phyloP scores from a whole-genome alignment of 2,113 vertebrate species.

The Pluvianellus socialis region DNA sequence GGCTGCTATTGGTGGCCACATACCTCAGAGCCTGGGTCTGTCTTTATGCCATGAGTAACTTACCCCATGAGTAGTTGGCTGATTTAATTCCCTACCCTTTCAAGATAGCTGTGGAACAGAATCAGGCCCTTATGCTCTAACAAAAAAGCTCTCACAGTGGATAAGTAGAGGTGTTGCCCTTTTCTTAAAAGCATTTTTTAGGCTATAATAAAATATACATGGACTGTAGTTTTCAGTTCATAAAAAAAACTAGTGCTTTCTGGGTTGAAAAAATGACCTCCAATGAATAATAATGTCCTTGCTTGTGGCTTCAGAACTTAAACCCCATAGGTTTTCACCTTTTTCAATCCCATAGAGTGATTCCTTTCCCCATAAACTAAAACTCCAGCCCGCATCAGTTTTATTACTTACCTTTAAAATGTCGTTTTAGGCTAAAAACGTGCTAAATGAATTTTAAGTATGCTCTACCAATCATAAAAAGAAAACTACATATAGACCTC shows the following conservation, averaged over 20 bases:
- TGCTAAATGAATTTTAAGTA: neutral
- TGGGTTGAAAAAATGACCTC: neutral
- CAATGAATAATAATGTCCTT: conserved; percentile 1
- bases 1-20: neutral
- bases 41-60: neutral
- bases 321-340: neutral
- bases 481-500: neutral
- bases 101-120: neutral
- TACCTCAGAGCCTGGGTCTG: neutral
- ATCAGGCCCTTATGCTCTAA: neutral
- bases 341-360: neutral
- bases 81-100: neutral
- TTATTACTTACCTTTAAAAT: neutral
- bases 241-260: conserved; percentile 11
- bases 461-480: neutral
- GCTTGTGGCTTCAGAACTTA: conserved; percentile 27
- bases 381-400: conserved; percentile 1
- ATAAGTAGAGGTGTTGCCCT: neutral
- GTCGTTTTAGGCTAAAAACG: conserved; percentile 1
- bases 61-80: neutral
- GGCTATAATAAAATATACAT: neutral
- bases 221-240: neutral
- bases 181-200: neutral
- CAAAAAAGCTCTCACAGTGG: neutral
- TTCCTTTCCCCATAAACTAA: conserved; percentile 14